Evolutionary conservation across 2,113 vertebrate species (phyloP), one percentile per base, ranked within the genome.

Genomic region (Solea solea): DNA sequence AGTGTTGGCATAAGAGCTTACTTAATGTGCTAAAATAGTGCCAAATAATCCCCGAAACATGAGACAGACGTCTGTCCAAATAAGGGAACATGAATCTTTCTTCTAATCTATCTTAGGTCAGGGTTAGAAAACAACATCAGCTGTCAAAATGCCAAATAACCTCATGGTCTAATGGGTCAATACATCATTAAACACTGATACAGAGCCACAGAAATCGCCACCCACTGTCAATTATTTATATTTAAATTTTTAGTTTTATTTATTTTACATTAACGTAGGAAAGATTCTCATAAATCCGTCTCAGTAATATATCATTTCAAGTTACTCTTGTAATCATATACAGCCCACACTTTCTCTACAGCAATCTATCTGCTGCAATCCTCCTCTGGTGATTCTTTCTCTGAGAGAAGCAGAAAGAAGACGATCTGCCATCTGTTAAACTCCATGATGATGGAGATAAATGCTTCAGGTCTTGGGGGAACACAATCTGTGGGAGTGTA

Each of bases 401-500:
- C 57, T 56, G 53, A 69, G 28, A 74, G n/a, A 62, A 58, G 8
- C 27, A 1, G 34, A 69, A 41, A 72, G 58, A 65, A 72, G 39
- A 72, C 60, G 59, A 60, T 50, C 42, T 53, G 34, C 68, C 48
- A 53, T 77, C 61, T 70, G 44, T 77, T 69, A 69, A 48, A 69
- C 80, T 77, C 64, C 15, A n/a, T 74, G 40, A 66, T 84, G 75
- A 86, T 49, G 10, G 46, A 21, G 5, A 66, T 39, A 46, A 73
- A 83, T 21, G 53, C 51, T 27, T 66, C 55, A 13, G 25, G 34
- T 68, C 64, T 68, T 44, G n/a, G 72, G 59, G 50, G 64, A 72
- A 12, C 28, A 55, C 88, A 76, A 76, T 88, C 72, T 76, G 27
- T 41, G 61, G 67, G 64, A 64, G 78, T 71, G 76, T 80, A 63